Evolutionary conservation across 2,888 invertebrate species (phyloP).

Genomic region (Stenodera caucasica): DNA sequence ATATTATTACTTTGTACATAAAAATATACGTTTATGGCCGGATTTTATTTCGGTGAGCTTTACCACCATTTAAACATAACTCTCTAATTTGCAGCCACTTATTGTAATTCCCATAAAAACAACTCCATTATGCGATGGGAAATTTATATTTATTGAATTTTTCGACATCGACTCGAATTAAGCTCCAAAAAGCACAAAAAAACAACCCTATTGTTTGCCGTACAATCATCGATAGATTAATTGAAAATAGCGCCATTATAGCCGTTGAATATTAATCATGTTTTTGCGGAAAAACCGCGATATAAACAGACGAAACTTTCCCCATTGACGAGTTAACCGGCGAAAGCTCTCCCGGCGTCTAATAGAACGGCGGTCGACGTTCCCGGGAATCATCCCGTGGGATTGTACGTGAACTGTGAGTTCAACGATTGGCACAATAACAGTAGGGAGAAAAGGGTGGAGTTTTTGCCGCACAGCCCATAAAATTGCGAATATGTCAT

Average conservation of each 20-base stretch:
- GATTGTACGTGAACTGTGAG: conserved; percentile 1
- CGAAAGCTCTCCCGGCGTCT: conserved; percentile 1
- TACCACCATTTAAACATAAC: neutral
- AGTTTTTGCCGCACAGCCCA: neutral
- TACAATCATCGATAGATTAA: neutral
- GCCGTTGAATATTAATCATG: neutral
- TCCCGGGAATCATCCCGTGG: neutral
- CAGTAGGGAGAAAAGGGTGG: neutral
- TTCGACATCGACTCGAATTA: neutral
- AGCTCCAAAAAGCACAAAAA: neutral
- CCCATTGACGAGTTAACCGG: too few relatives aligned
- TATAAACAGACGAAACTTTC: conserved; percentile 1
- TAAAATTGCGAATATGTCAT: conserved; percentile 2
- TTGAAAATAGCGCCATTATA: neutral
- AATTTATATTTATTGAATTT: neutral
- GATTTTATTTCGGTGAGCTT: neutral
- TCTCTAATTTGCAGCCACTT: conserved; percentile 4
- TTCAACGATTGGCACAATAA: neutral
- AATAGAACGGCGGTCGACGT: neutral
- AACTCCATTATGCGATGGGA: neutral
- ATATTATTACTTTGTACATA: conserved; percentile 7
- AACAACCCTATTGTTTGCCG: neutral
- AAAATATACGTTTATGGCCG: neutral
- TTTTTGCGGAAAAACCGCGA: neutral
- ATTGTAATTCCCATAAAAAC: conserved; percentile 8